phyloP scores from a whole-genome alignment of 2,113 vertebrate species.

The Leucosticte australis region DNA sequence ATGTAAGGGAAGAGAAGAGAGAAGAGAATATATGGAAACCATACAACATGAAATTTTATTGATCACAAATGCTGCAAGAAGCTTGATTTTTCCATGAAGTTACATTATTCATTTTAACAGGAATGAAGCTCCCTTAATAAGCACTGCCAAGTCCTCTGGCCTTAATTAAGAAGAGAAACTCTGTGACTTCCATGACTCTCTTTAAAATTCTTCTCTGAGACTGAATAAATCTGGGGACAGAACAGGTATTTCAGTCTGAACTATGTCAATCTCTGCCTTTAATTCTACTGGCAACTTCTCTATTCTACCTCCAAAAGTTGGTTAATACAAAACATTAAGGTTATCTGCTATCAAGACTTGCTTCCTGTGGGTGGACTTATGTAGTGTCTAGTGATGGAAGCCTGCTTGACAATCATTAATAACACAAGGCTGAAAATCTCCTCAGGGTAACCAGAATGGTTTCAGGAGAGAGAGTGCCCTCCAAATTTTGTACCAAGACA shows the following conservation, averaged over 20 bases:
- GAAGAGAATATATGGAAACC: constrained; percentile 1
- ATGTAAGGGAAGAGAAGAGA: not conserved
- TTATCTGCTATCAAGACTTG: not conserved
- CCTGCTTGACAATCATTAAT: not conserved
- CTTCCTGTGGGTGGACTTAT: not conserved
- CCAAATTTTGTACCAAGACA: not conserved
- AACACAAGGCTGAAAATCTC: not conserved
- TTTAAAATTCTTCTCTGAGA: not conserved
- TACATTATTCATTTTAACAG: not conserved
- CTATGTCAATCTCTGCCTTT: not conserved
- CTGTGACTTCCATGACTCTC: not conserved
- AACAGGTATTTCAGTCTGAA: not conserved
- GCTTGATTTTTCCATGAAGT: not conserved
- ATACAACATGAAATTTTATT: not conserved
- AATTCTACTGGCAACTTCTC: not conserved
- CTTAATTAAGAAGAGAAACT: not conserved
- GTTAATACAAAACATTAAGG: not conserved
- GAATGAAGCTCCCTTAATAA: not conserved
- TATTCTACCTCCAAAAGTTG: not conserved
- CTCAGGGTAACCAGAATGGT: not conserved
- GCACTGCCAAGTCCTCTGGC: not conserved
- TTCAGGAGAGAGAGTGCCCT: not conserved
- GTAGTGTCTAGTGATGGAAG: not conserved
- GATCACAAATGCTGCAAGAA: not conserved
- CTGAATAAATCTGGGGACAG: not conserved